Conservation (phyloP, 2,797 vertebrate genomes). For the Morelia viridis region DNA sequence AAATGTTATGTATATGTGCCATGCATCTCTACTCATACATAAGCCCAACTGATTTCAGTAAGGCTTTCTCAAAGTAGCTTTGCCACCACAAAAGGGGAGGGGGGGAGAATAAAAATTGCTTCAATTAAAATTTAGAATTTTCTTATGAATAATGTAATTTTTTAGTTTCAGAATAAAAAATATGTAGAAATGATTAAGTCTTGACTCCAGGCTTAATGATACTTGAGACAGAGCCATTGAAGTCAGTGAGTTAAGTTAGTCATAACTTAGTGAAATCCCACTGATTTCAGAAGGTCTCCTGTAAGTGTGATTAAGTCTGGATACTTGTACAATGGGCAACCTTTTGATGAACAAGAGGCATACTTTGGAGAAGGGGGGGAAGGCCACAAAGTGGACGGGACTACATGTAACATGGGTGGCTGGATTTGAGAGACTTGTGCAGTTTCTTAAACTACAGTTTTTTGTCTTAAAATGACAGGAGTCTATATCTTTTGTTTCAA, state of each 20-base stretch:
- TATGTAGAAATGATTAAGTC: neutral
- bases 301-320: too few relatives aligned
- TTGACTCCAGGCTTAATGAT: too few relatives aligned
- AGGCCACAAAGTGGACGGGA: too few relatives aligned
- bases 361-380: too few relatives aligned
- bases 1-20: neutral
- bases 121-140: neutral
- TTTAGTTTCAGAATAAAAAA: neutral
- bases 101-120: neutral
- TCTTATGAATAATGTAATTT: neutral
- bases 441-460: too few relatives aligned
- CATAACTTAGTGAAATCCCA: neutral
- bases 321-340: too few relatives aligned
- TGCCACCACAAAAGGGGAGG: neutral
- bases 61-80: neutral
- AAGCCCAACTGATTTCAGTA: neutral
- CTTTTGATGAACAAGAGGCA: too few relatives aligned
- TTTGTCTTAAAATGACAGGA: too few relatives aligned
- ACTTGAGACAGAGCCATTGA: too few relatives aligned
- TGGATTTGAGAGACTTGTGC: too few relatives aligned
- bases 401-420: too few relatives aligned
- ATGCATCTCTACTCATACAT: neutral
- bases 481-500: too few relatives aligned
- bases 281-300: neutral
- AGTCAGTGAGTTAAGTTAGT: neutral